Evolutionary conservation across 2,113 vertebrate genomes (phyloP), one percentile per base, ranked within the genome.

Genomic region (Dasyprocta punctata): DNA sequence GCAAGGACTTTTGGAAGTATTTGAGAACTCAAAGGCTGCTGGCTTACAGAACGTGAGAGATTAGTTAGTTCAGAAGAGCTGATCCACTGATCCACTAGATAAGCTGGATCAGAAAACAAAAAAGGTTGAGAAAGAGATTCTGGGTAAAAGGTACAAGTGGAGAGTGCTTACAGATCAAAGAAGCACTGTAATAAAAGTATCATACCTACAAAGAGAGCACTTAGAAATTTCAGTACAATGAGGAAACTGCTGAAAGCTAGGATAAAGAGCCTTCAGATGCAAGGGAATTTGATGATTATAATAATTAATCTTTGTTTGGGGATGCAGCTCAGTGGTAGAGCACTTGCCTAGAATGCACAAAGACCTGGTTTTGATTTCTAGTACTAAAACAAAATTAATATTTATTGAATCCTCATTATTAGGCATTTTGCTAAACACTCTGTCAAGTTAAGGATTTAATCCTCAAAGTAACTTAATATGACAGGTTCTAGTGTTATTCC

Each of bases 361-460:
- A 19, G 10, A 28, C 16, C 20, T 89, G 56, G 41, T 73, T 47
- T 78, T 73, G 9, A 78, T n/a, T 7, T 13, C 87, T 41, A 33
- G 14, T 33, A 78, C 30, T 78, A 52, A 49, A 78, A 77, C 41
- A 41, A 84, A 75, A 52, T 49, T 75, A 80, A 41, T 47, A 90
- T 65, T 14, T 38, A 36, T 24, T 56, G 44, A 71, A 41, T 30
- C 49, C 22, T 90, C 47, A 82, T 24, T 71, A 61, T 56, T 38
- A 94, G 49, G 24, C 26, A 86, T 41, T 81, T 88, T 69, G 61
- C 84, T 86, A 86, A 94, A 86, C 19, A 86, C 30, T 22, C 61
- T 84, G 54, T n/a, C n/a, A n/a, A n/a, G n/a, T 61, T 92, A 92
- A 58, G 69, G n/a, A 73, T n/a, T 92, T 67, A 90, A 65, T 63